Evolutionary conservation across 2,888 invertebrate genomes (phyloP), one percentile per base, ranked within the genome.

Genomic region (Dasypolia templi): DNA sequence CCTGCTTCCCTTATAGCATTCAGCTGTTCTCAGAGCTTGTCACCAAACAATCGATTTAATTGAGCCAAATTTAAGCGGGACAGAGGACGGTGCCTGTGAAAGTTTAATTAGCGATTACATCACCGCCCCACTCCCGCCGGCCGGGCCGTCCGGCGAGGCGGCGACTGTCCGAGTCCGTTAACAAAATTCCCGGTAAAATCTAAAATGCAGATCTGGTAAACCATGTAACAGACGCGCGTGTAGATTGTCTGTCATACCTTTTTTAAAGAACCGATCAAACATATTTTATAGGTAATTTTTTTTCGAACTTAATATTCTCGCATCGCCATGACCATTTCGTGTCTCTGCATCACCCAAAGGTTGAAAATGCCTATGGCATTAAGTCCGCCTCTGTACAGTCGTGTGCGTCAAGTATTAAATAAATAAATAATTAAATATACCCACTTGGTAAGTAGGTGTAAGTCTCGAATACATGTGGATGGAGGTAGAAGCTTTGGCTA

Each of bases 111-210:
- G 70, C 79, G 72, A 82, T 83, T 75, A 61, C 68, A 64, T 79
- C 75, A 75, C 79, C 74, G 71, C 19, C 14, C 71, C 73, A n/a
- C 78, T 71, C 49, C 68, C 68, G 72, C 49, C 76, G 79, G 62
- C 55, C 59, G 44, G 79, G 62, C 55, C 59, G 44, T n/a, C 32
- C 73, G 44, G 63, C 67, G 61, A 68, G 62, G 68, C 62, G 59
- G 68, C 69, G 46, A 69, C 74, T 68, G 78, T 69, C 84, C 78
- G 81, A 66, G 58, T 72, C 72, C 56, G 81, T 79, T 89, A 89
- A 88, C 89, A 90, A 89, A 91, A 91, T 90, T 90, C 87, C 89
- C 86, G 82, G 88, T 90, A 89, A 89, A 90, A 91, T 92, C 90
- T 89, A 89, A 89, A 90, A 92, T 91, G 89, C 88, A 90, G 88